Percentiles rank a stretch among this genome's conserved stretches.
These are phyloP conservation scores for Amphimallon solstitiale DNA, from an alignment of 2,888 invertebrate genomes.

Conservation along the genomic window DNA sequence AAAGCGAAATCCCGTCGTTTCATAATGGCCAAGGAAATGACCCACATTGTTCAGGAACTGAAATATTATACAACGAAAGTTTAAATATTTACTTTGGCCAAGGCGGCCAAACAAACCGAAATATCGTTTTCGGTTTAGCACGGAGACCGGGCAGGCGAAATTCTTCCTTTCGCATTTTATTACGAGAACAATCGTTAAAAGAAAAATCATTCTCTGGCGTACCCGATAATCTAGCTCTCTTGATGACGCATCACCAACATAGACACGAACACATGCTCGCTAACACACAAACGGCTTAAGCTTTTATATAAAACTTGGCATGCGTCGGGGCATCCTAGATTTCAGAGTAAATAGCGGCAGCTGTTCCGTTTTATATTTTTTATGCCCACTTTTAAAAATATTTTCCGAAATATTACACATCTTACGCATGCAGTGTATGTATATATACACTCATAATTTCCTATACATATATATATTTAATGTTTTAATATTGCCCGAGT, in stretches of 20 bases:
- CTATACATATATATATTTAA: too few relatives aligned
- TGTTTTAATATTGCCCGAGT: too few relatives aligned
- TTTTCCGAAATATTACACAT: background rate
- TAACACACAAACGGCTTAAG: too few relatives aligned
- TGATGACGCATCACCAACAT: too few relatives aligned
- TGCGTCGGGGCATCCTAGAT: conserved; percentile 6
- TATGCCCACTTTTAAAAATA: conserved; percentile 19
- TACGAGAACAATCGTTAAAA: too few relatives aligned
- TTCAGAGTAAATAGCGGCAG: conserved; percentile 22
- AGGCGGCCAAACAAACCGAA: conserved; percentile 7
- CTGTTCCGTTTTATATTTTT: conserved; percentile 21
- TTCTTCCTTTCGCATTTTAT: too few relatives aligned
- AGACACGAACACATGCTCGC: too few relatives aligned
- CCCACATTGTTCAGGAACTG: conserved; percentile 26
- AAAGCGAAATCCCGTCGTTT: background rate
- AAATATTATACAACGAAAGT: conserved; percentile 1
- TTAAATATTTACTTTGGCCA: background rate
- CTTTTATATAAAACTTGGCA: conserved; percentile 13
- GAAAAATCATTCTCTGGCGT: too few relatives aligned
- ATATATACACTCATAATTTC: too few relatives aligned
- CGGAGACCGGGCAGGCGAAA: background rate
- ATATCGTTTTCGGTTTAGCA: conserved; percentile 13
- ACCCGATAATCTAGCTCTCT: too few relatives aligned
- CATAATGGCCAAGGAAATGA: conserved; percentile 14
- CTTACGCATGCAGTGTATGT: too few relatives aligned